Conservation (phyloP, 30 jellyfish, hydroid and myxozoan genomes). For the Turritopsis dohrnii region DNA sequence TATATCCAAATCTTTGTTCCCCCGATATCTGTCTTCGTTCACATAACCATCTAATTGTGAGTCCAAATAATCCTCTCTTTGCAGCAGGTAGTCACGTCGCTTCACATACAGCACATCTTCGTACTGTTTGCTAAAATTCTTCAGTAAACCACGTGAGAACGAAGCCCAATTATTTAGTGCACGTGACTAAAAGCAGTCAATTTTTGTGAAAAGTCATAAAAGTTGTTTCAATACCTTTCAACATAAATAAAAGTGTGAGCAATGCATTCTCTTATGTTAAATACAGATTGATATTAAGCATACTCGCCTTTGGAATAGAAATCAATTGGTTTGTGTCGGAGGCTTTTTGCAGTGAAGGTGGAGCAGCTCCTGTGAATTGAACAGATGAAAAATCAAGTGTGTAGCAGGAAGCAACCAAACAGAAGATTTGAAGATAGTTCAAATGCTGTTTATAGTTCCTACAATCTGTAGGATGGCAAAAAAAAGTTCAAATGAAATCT, state of each 20-base stretch:
- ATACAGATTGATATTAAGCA: not conserved
- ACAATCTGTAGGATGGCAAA: too few relatives aligned
- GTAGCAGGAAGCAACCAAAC: too few relatives aligned
- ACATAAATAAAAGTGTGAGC: too few relatives aligned
- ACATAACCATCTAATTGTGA: constrained; percentile 52
- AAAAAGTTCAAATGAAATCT: too few relatives aligned
- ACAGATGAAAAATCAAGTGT: too few relatives aligned
- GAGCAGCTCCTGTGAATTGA: constrained; percentile 63
- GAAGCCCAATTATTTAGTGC: constrained; percentile 69
- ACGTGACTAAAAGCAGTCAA: constrained; percentile 38
- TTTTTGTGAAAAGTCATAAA: too few relatives aligned
- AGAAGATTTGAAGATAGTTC: too few relatives aligned
- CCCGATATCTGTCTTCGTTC: constrained; percentile 21
- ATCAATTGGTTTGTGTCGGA: constrained; percentile 46
- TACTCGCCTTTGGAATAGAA: constrained; percentile 54
- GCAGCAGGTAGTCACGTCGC: constrained; percentile 33
- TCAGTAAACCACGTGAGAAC: constrained; percentile 50
- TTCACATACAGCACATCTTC: constrained; percentile 38
- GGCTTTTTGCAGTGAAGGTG: constrained; percentile 48
- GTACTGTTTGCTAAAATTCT: constrained; percentile 6
- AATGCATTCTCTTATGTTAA: too few relatives aligned
- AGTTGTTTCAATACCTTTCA: too few relatives aligned
- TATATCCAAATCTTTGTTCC: constrained; percentile 10
- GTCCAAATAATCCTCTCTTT: constrained; percentile 52
- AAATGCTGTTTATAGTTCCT: too few relatives aligned